Conservation (phyloP, 2,113 vertebrate species). For the Aldabrachelys gigantea region DNA sequence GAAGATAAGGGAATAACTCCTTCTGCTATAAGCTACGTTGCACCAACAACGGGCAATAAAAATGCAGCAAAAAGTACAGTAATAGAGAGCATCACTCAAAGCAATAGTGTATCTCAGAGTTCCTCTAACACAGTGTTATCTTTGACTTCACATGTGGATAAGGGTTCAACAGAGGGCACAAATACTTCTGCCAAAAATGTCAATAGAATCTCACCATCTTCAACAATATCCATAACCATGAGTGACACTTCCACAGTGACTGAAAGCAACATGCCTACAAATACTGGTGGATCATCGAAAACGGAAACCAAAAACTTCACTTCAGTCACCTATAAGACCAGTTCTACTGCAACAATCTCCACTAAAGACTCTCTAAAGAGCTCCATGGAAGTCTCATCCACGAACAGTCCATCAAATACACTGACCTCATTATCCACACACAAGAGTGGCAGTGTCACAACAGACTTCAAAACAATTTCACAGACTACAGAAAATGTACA, state of each 20-base stretch:
- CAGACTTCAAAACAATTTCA: not conserved
- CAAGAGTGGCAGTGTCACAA: not conserved
- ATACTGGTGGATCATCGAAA: not conserved
- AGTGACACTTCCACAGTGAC: not conserved
- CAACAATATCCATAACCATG: not conserved
- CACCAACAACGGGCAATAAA: not conserved
- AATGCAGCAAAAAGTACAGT: not conserved
- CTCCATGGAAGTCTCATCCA: rapidly evolving
- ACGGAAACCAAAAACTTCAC: not conserved
- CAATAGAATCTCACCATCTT: not conserved
- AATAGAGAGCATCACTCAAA: not conserved
- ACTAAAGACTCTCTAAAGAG: not conserved
- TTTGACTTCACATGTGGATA: not conserved
- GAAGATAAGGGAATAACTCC: not conserved
- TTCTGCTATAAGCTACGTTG: not conserved
- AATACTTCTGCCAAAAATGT: not conserved
- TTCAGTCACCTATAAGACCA: not conserved
- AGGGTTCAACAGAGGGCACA: not conserved
- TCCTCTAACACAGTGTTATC: not conserved
- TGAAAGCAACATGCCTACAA: not conserved
- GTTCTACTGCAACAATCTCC: not conserved
- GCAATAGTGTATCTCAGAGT: not conserved
- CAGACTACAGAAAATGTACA: conserved; percentile 45
- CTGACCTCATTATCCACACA: not conserved
- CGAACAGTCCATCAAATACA: not conserved